Base-by-base conservation (phyloP, 1,140 invertebrate species). In the Platorchestia sp. region DNA sequence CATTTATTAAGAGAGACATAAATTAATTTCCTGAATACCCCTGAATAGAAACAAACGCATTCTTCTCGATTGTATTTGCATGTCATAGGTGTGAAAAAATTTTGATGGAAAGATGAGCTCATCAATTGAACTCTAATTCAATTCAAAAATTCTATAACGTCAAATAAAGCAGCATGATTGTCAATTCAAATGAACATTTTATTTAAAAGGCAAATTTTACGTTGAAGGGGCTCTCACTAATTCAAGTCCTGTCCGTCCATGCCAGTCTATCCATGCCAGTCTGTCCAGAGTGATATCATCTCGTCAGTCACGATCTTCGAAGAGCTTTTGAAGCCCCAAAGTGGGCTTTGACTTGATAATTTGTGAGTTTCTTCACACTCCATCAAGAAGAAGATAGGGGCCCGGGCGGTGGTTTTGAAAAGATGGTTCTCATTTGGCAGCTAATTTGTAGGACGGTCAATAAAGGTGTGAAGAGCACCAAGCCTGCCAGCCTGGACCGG, bases 361-460 rank as follows among this genome's bases (percentile, higher is more conserved):
- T 42, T 44, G 87, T 89, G 87, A 10, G 87, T 89, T 89, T 89
- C 87, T 89, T 89, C 87, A 89, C 87, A 89, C 87, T 89, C 87
- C 87, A 89, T 89, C 87, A 89, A 89, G 87, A 89, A 41, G 41
- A 89, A 89, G 87, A 89, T 89, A 27, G 87, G 41, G 87, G 27
- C 87, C 87, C 87, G 43, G 87, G 87, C 87, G 87, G 87, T 89
- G 87, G 87, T 89, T 89, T 89, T 89, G 87, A 89, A 42, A 89
- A 93, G 91, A 93, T 47, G 45, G 91, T 40, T 44, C 91, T 47
- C 45, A 93, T 93, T 93, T 93, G 91, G 91, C 91, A 93, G 91
- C 6, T 93, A 93, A 93, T 93, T 93, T 93, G 91, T 93, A 93
- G 91, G 91, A 44, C 45, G 91, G 91, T 93, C 91, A 93, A 93